Conservation (phyloP, 2,113 vertebrate genomes). For the Xiphorhynchus elegans region DNA sequence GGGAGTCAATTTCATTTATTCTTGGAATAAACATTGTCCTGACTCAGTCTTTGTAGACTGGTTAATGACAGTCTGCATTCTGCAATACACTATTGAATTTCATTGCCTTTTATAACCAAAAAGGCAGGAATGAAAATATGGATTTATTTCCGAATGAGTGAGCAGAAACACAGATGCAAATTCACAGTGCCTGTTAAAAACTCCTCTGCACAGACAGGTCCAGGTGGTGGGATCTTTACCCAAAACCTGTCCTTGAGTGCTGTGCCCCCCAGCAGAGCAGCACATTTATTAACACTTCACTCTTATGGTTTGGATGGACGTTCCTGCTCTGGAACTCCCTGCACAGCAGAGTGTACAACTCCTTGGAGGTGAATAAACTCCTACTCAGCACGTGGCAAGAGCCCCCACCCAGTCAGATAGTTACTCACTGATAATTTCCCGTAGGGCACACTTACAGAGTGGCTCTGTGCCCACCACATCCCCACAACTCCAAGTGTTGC, state of each 20-base stretch:
- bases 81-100: neutral
- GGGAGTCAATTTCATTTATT: neutral
- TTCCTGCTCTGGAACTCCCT: neutral
- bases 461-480: neutral
- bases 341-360: rapidly evolving
- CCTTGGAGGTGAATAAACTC: neutral
- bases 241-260: neutral
- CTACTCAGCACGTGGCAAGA: neutral
- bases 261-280: neutral
- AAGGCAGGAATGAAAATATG: neutral
- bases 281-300: neutral
- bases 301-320: neutral
- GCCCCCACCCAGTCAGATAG: neutral
- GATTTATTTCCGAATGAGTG: neutral
- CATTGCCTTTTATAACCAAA: neutral
- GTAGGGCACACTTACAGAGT: neutral
- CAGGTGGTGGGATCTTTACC: neutral
- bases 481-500: neutral
- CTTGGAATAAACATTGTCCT: neutral
- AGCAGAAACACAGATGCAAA: neutral
- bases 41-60: neutral
- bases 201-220: neutral
- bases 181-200: neutral
- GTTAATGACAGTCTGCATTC: neutral
- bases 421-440: neutral